Base-by-base conservation (phyloP, 2,797 vertebrate genomes). In the Smutsia gigantea region DNA sequence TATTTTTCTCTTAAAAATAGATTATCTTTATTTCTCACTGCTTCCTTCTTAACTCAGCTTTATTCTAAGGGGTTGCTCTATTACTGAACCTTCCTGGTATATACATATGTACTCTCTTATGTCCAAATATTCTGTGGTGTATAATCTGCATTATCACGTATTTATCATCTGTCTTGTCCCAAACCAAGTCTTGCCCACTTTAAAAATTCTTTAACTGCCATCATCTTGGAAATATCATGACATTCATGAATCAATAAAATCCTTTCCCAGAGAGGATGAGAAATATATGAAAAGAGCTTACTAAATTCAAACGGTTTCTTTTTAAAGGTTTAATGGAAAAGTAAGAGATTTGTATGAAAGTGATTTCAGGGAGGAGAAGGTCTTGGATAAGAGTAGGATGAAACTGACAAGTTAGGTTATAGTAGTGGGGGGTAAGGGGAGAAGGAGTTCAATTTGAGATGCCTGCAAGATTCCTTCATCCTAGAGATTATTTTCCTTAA, bases 171-270 rank as follows among this genome's bases (percentile, higher is more conserved):
- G 77, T 23, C 19, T 97, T 97, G 42, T 94, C 39, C 94, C 90
- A 75, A 88, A 78, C 88, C 64, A 92, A 72, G 55, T 21, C 23
- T 95, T 87, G 74, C 31, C 37, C 23, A 17, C 81, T 88, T 49
- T 92, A 97, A 96, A 96, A 97, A 97, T 96, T 97, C 87, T 91
- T 13, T 86, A 42, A 81, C 63, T 97, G 49, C 34, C n/a, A 91
- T 95, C 66, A 81, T 93, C 46, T 91, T 93, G 92, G 94, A 98
- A 97, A 98, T 97, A 94, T 93, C 92, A 53, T 92, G 75, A 97
- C 92, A 95, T 96, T 97, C 83, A 97, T 83, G 90, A 77, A 94
- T 96, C 81, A 97, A 95, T 97, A 96, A 97, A 97, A 98, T 68
- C 4, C 27, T 95, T 96, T 93, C 57, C 83, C 92, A 12, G 75